Conservation (phyloP, 2,113 vertebrate genomes). For the Epinephelus lanceolatus region DNA sequence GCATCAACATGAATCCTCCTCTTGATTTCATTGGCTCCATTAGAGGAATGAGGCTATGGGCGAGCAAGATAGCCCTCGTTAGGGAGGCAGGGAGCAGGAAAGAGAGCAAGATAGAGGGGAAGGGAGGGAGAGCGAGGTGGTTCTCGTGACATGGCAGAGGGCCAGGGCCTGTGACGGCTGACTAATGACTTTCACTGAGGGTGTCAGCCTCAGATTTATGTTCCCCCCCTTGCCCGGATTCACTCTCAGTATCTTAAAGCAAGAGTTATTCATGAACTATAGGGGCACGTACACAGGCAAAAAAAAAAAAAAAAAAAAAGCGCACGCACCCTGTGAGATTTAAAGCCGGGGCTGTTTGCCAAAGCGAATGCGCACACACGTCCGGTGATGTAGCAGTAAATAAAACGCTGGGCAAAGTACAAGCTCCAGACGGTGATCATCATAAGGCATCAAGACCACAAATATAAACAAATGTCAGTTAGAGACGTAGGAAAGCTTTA, state of each 20-base stretch:
- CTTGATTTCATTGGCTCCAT: slow-evolving; percentile 74
- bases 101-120: slow-evolving; percentile 5
- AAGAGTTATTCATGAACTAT: slow-evolving; percentile 78
- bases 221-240: slow-evolving; percentile 54
- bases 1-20: slow-evolving; percentile 63
- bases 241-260: slow-evolving; percentile 80
- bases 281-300: slow-evolving; percentile 17
- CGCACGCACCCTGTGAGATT: slow-evolving; percentile 24
- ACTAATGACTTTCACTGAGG: slow-evolving; percentile 83
- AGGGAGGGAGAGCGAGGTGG: slow-evolving; percentile 9
- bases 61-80: slow-evolving; percentile 37
- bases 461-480: slow-evolving; percentile 58
- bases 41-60: slow-evolving; percentile 73
- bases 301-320: slow-evolving; percentile 18
- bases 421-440: slow-evolving; percentile 52
- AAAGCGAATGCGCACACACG: slow-evolving; percentile 22
- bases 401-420: slow-evolving; percentile 38
- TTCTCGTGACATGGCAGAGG: slow-evolving; percentile 66
- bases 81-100: slow-evolving; percentile 20
- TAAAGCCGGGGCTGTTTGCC: slow-evolving; percentile 38
- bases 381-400: slow-evolving; percentile 65
- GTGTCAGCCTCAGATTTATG: slow-evolving; percentile 82
- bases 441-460: slow-evolving; percentile 53
- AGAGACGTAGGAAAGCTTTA: slow-evolving; percentile 7
- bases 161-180: slow-evolving; percentile 77